Evolutionary conservation across 2,113 vertebrate genomes (phyloP).

Genomic region (Plecturocebus donacophilus): DNA sequence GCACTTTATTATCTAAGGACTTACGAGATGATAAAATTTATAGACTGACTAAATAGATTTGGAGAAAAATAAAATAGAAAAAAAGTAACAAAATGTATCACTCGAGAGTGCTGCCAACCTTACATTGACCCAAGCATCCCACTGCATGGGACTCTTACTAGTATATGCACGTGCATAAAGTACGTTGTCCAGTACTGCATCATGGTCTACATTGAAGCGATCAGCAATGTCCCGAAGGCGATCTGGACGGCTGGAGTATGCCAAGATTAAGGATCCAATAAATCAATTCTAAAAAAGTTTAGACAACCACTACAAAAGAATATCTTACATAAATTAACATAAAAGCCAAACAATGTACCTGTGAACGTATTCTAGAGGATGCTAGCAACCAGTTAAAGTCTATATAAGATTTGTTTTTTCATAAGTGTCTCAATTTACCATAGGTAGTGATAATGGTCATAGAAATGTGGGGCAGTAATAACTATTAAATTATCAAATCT

Average conservation of each 20-base stretch:
- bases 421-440: not conserved
- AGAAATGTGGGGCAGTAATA: slow-evolving; percentile 22
- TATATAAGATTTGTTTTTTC: slow-evolving; percentile 38
- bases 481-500: slow-evolving; percentile 34
- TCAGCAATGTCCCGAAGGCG: slow-evolving; percentile 96
- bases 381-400: not conserved
- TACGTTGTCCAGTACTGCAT: slow-evolving; percentile 97
- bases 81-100: slow-evolving; percentile 33
- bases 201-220: slow-evolving; percentile 94
- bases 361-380: slow-evolving; percentile 17
- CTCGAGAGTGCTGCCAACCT: not conserved
- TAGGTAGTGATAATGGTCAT: not conserved
- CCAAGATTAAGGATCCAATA: slow-evolving; percentile 82
- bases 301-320: slow-evolving; percentile 39
- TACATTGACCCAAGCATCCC: not conserved
- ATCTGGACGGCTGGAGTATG: slow-evolving; percentile 92
- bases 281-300: slow-evolving; percentile 40
- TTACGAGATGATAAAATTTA: slow-evolving; percentile 34
- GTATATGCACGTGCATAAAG: slow-evolving; percentile 98
- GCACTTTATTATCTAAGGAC: not conserved
- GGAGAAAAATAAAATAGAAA: slow-evolving; percentile 36
- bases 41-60: slow-evolving; percentile 4
- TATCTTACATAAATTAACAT: not conserved
- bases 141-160: slow-evolving; percentile 85
- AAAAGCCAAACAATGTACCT: not conserved